phyloP scores from a whole-genome alignment of 2,113 vertebrate genomes.

The Pygoscelis adeliae region DNA sequence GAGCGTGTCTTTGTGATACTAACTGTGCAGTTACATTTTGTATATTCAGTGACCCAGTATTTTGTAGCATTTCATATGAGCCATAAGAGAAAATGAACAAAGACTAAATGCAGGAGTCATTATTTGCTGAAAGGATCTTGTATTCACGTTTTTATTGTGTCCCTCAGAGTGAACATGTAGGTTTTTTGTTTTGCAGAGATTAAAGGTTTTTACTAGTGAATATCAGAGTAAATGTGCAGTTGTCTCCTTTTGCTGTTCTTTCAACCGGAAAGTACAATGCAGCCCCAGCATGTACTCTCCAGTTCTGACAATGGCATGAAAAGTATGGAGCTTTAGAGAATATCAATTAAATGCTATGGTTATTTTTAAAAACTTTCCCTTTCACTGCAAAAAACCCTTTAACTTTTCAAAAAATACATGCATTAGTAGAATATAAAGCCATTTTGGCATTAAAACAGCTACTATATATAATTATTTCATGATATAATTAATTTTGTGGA shows the following conservation, averaged over 20 bases:
- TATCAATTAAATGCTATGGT: background rate
- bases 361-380: background rate
- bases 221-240: conserved; percentile 32
- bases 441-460: background rate
- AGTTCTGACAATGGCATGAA: background rate
- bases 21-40: conserved; percentile 28
- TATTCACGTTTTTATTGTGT: background rate
- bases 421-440: background rate
- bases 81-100: conserved; percentile 25
- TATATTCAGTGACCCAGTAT: conserved; percentile 54
- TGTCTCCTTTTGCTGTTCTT: conserved; percentile 46
- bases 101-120: conserved; percentile 51
- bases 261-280: conserved; percentile 32
- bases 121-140: conserved; percentile 25
- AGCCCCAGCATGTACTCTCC: conserved; percentile 1
- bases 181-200: background rate
- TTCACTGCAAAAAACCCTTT: background rate
- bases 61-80: background rate
- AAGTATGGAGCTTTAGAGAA: background rate
- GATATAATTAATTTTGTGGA: background rate
- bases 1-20: background rate
- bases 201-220: conserved; percentile 11
- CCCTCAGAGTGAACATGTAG: background rate
- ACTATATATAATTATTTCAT: background rate
- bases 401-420: background rate